Conservation (phyloP, 1,140 invertebrate genomes). For the Cheumatopsyche charites region DNA sequence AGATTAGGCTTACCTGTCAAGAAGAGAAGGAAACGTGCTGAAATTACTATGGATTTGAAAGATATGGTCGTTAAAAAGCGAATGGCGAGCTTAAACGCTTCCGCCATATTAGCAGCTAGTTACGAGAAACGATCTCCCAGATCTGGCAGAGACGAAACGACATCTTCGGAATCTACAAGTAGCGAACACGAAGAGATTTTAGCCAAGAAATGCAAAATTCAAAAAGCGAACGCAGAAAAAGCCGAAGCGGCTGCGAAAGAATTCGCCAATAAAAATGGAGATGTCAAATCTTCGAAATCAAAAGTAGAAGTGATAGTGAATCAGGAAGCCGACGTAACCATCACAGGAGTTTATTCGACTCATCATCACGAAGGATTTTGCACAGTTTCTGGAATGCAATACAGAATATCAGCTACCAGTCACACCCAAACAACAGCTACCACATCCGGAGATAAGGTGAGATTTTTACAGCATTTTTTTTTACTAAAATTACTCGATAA, state of each 20-base stretch:
- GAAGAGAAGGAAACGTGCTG: slow-evolving; percentile 62
- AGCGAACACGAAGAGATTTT: slow-evolving; percentile 61
- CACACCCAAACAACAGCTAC: slow-evolving; percentile 80
- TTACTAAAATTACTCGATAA: too few species aligned
- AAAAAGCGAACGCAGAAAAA: slow-evolving; percentile 37
- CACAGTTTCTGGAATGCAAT: slow-evolving; percentile 82
- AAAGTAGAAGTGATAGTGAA: slow-evolving; percentile 74
- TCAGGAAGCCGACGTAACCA: slow-evolving; percentile 85
- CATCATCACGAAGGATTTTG: slow-evolving; percentile 80
- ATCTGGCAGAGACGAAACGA: slow-evolving; percentile 61
- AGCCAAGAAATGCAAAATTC: slow-evolving; percentile 39
- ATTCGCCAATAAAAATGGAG: slow-evolving; percentile 59
- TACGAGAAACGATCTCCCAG: slow-evolving; percentile 77
- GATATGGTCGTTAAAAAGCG: slow-evolving; percentile 88
- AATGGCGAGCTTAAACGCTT: slow-evolving; percentile 92
- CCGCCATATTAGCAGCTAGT: slow-evolving; percentile 88
- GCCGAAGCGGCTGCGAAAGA: slow-evolving; percentile 51
- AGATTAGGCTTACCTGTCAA: slow-evolving; percentile 53
- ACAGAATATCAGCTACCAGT: slow-evolving; percentile 75
- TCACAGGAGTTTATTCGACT: slow-evolving; percentile 75
- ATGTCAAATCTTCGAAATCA: slow-evolving; percentile 64
- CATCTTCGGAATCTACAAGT: slow-evolving; percentile 60
- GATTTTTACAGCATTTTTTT: too few species aligned
- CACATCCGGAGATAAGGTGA: slow-evolving; percentile 69
- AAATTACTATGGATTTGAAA: slow-evolving; percentile 82